Evolutionary conservation across 2,797 vertebrate genomes (phyloP).

Genomic region (Alauda arvensis): DNA sequence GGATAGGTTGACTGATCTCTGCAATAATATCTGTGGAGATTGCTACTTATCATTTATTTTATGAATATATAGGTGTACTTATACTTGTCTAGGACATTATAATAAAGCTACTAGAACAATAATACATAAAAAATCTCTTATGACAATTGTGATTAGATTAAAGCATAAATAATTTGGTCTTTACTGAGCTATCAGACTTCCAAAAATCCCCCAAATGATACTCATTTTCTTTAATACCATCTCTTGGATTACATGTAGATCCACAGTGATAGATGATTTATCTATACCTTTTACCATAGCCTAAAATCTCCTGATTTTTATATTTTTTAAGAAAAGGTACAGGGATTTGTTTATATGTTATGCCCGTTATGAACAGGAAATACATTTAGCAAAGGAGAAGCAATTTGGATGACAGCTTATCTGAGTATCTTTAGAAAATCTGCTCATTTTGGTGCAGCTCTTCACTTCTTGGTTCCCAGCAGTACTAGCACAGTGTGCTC

Average conservation of each 20-base stretch:
- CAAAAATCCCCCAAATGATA: not conserved
- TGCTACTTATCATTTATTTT: not conserved
- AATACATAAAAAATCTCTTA: not conserved
- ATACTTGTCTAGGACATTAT: not conserved
- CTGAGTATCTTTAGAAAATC: not conserved
- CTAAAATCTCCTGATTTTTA: not conserved
- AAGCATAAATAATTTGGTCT: not conserved
- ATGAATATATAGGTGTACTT: not conserved
- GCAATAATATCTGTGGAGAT: not conserved
- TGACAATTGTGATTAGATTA: not conserved
- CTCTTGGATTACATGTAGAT: not conserved
- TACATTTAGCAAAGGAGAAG: not conserved
- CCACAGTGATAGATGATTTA: not conserved
- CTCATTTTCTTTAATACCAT: not conserved
- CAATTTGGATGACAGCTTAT: not conserved
- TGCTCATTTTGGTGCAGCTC: not conserved
- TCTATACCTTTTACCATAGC: not conserved
- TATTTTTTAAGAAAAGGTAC: not conserved
- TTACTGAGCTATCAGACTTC: not conserved
- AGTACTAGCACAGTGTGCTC: not conserved
- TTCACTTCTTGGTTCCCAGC: not conserved
- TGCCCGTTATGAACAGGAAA: not conserved
- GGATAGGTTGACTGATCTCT: not conserved
- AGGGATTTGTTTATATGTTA: not conserved
- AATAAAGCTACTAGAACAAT: not conserved